Evolutionary conservation across 2,113 vertebrate species (phyloP).

Genomic region (Epinephelus fuscoguttatus): DNA sequence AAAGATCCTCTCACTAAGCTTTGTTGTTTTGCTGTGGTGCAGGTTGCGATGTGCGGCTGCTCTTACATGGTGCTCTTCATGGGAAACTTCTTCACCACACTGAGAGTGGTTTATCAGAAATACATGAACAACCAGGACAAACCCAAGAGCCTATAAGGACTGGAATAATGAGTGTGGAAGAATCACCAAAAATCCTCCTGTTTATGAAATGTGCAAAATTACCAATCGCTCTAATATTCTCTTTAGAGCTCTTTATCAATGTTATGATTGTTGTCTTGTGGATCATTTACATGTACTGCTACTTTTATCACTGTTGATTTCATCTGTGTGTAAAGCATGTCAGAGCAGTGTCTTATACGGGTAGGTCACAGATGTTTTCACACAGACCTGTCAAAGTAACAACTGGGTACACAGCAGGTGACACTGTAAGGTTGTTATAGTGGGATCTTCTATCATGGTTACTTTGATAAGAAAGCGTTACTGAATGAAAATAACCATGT

Average conservation of each 20-base stretch:
- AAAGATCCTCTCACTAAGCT: neutral
- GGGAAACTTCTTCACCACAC: conserved; percentile 96
- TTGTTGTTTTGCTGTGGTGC: neutral
- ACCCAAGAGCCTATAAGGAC: conserved; percentile 81
- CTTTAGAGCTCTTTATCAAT: conserved; percentile 27
- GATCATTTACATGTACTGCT: neutral
- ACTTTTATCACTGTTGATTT: conserved; percentile 12
- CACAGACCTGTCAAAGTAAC: neutral
- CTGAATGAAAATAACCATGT: neutral
- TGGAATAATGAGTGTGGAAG: neutral
- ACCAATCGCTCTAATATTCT: conserved; percentile 23
- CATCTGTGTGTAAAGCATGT: neutral
- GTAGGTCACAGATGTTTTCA: neutral
- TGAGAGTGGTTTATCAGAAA: conserved; percentile 95
- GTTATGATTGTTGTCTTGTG: conserved; percentile 15
- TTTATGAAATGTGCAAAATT: neutral
- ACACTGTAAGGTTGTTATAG: neutral
- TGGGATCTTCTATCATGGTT: neutral
- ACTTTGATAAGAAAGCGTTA: neutral
- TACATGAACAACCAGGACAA: conserved; percentile 89
- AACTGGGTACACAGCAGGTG: neutral
- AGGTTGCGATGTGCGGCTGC: conserved; percentile 95
- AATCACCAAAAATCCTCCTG: conserved; percentile 7
- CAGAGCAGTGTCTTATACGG: neutral
- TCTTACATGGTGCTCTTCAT: conserved; percentile 94